phyloP scores from a whole-genome alignment of 1,140 invertebrate genomes.

The Drosophila mayri region DNA sequence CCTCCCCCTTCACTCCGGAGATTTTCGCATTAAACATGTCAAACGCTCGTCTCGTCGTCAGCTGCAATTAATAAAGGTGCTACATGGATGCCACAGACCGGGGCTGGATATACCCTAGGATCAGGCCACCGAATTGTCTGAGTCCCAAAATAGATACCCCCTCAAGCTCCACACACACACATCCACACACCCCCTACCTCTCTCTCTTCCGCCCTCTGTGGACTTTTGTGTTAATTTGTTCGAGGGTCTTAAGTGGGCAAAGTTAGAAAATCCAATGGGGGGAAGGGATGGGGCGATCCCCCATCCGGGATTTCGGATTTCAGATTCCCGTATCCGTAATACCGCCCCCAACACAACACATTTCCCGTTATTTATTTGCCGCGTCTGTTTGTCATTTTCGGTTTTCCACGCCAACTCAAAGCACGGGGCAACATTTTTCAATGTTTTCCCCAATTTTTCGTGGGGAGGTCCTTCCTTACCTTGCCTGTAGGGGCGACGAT shows the following conservation, averaged over 20 bases:
- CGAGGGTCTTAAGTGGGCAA: slow-evolving; percentile 22
- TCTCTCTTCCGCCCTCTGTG: not conserved
- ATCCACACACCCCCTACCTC: not conserved
- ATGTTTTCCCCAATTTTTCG: slow-evolving; percentile 16
- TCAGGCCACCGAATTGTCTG: slow-evolving; percentile 51
- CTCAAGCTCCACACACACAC: slow-evolving; percentile 2
- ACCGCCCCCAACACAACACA: slow-evolving; percentile 5
- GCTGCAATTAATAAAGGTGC: slow-evolving; percentile 83
- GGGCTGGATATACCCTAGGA: slow-evolving; percentile 18
- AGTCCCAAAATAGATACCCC: slow-evolving; percentile 53
- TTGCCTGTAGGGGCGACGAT: slow-evolving; percentile 41
- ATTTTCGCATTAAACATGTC: slow-evolving; percentile 83
- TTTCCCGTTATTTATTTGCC: slow-evolving; percentile 77
- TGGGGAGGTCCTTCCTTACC: slow-evolving; percentile 1
- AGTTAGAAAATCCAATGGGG: not conserved
- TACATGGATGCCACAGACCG: slow-evolving; percentile 57
- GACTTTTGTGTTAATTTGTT: slow-evolving; percentile 63
- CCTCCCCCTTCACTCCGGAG: not conserved
- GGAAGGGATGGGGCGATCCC: not conserved
- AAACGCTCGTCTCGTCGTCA: slow-evolving; percentile 79
- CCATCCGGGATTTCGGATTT: not conserved
- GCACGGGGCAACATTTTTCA: slow-evolving; percentile 61
- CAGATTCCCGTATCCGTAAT: slow-evolving; percentile 17
- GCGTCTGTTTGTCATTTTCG: slow-evolving; percentile 78
- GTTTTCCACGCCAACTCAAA: slow-evolving; percentile 23